Conservation (phyloP, 2,113 vertebrate species). For the Cavia aperea region DNA sequence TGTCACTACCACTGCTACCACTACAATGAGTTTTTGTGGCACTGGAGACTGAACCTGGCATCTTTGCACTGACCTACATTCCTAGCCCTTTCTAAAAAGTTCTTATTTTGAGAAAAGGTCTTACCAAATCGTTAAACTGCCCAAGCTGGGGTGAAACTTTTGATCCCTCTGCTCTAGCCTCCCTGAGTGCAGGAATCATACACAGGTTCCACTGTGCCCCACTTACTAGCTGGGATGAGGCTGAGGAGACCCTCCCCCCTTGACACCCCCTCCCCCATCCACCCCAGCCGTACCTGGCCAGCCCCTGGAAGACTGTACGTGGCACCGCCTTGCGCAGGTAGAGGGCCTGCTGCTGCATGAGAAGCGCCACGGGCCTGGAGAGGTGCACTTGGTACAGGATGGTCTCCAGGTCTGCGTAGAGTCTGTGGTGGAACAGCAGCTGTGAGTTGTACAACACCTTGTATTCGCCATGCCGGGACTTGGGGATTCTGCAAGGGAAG, state of each 20-base stretch:
- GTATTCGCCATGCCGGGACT: constrained; percentile 59
- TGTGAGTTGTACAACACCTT: constrained; percentile 80
- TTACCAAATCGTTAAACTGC: background rate
- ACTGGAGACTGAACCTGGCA: background rate
- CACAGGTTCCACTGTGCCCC: background rate
- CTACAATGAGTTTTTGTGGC: background rate
- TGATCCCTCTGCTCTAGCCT: background rate
- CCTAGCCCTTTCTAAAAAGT: background rate
- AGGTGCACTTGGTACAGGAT: constrained; percentile 76
- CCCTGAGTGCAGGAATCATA: background rate
- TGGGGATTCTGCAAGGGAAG: constrained; percentile 72
- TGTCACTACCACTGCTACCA: background rate
- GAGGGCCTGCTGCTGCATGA: constrained; percentile 72
- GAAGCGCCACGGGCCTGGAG: constrained; percentile 68
- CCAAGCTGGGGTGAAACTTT: background rate
- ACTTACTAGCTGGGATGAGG: background rate
- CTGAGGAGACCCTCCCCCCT: background rate
- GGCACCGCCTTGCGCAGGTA: constrained; percentile 76
- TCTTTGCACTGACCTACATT: background rate
- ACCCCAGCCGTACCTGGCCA: constrained; percentile 75
- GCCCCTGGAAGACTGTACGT: constrained; percentile 76
- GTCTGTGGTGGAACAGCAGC: constrained; percentile 77
- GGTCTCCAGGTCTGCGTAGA: constrained; percentile 79
- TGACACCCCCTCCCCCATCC: background rate
- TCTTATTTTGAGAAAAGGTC: background rate